Conservation (phyloP, 2,888 invertebrate species). For the Rosalia funebris region DNA sequence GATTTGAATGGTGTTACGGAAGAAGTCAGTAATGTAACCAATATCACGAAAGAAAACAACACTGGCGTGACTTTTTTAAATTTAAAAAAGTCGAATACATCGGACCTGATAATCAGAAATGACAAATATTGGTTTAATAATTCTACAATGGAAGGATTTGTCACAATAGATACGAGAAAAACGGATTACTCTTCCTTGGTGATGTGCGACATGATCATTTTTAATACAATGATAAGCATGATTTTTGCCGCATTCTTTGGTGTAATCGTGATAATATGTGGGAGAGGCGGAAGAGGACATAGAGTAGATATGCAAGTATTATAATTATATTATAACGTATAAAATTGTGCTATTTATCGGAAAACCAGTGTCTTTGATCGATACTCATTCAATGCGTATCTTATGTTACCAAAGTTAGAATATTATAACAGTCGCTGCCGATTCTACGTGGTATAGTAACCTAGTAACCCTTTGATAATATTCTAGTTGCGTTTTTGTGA, state of each 20-base stretch:
- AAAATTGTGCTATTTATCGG: too few species aligned
- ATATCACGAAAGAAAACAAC: neutral
- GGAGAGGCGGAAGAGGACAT: constrained; percentile 45
- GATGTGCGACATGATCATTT: constrained; percentile 50
- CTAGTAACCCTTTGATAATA: too few species aligned
- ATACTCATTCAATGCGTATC: too few species aligned
- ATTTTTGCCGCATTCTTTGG: constrained; percentile 49
- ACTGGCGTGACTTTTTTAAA: too few species aligned
- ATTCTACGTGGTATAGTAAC: too few species aligned
- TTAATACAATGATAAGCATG: constrained; percentile 48
- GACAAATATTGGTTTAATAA: constrained; percentile 25
- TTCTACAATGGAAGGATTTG: constrained; percentile 17
- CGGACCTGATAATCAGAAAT: neutral
- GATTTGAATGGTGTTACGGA: too few species aligned
- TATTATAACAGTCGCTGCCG: too few species aligned
- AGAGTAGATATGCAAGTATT: constrained; percentile 49
- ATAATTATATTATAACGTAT: too few species aligned
- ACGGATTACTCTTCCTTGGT: constrained; percentile 22
- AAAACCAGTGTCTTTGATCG: too few species aligned
- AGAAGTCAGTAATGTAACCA: neutral
- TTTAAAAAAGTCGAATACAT: too few species aligned
- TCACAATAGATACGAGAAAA: constrained; percentile 17
- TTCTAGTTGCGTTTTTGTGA: too few species aligned
- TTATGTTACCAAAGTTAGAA: too few species aligned
- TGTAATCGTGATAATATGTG: constrained; percentile 33